Evolutionary conservation across 2,888 invertebrate genomes (phyloP), one percentile per base, ranked within the genome.

Genomic region (Tenthredo notha): DNA sequence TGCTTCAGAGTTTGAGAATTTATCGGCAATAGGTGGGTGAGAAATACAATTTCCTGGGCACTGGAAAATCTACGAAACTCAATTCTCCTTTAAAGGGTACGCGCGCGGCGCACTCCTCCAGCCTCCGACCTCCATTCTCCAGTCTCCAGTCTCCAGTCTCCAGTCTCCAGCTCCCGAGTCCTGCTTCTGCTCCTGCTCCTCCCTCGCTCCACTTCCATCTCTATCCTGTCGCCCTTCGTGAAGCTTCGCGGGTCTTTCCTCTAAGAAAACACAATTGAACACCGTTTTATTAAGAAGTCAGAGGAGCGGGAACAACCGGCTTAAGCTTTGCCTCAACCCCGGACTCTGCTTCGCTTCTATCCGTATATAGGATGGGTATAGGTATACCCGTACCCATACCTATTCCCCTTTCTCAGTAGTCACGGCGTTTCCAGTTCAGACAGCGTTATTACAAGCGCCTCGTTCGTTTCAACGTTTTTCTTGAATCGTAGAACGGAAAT

Each of bases 21-120:
- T 80, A 84, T 89, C 87, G 88, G 86, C 88, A 88, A 89, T 89
- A 88, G 89, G 88, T 86, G 87, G 67, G 87, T 87, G 88, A 88
- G 89, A 89, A 89, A 89, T 88, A 89, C 89, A 90, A 89, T 90
- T 90, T 90, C 90, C 90, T 83, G 75, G 75, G 78, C 84, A 72
- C 29, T 61, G 85, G 84, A 84, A 85, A 84, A 85, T 82, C 86
- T 85, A 84, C 86, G 86, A 86, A 88, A 87, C 85, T 87, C 87
- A 84, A 86, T 86, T 87, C 86, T 72, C 83, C 86, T 85, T 54
- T 65, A 84, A 85, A 84, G 82, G 70, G 33, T 50, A 83, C 47
- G 67, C 47, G 33, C 61, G 37, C 54, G n/a, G 43, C 25, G 47
- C 75, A 21, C 9, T 3, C 75, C 72, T 9, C 40, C n/a, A 47